phyloP scores from a whole-genome alignment of 2,888 invertebrate species.

The Achlya flavicornis region DNA sequence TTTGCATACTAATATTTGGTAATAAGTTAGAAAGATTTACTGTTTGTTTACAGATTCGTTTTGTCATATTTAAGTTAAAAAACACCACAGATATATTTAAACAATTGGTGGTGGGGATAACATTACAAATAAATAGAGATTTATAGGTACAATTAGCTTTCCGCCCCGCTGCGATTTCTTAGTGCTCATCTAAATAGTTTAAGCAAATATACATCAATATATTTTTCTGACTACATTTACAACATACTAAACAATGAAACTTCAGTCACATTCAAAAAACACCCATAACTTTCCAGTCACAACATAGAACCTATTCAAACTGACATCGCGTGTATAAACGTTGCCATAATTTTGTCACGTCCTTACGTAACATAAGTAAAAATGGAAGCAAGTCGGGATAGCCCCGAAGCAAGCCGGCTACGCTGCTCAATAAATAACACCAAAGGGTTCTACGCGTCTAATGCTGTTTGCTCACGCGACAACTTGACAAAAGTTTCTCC shows the following conservation, averaged over 20 bases:
- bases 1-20: slow-evolving; percentile 9
- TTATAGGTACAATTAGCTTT: no score
- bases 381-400: slow-evolving; percentile 37
- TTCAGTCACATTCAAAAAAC: background rate
- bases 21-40: background rate
- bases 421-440: slow-evolving; percentile 74
- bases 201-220: no score
- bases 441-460: slow-evolving; percentile 73
- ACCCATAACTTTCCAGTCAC: slow-evolving; percentile 3
- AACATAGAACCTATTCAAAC: background rate
- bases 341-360: slow-evolving; percentile 45
- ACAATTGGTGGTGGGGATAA: background rate
- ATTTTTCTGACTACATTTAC: background rate
- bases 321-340: slow-evolving; percentile 23
- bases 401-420: slow-evolving; percentile 45
- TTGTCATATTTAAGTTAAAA: background rate
- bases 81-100: background rate
- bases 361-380: slow-evolving; percentile 40
- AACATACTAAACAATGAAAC: background rate
- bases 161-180: no score
- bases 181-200: no score
- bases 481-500: slow-evolving; percentile 60
- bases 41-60: background rate
- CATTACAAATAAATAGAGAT: background rate
- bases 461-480: slow-evolving; percentile 73